phyloP scores from a whole-genome alignment of 2,888 invertebrate species.

The Philhelius pedissequus region DNA sequence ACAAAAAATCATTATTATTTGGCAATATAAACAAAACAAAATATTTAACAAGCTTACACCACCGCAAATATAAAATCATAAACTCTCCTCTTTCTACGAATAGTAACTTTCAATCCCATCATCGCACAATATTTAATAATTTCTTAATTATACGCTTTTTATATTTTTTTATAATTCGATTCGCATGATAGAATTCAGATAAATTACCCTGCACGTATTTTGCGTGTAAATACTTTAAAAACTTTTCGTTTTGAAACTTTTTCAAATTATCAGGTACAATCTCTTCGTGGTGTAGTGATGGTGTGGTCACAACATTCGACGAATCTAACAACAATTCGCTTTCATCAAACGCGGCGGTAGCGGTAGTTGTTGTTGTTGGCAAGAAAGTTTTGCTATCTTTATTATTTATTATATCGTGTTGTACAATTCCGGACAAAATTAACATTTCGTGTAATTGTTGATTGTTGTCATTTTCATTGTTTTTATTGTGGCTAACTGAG shows the following conservation, averaged over 20 bases:
- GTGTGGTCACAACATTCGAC: constrained; percentile 44
- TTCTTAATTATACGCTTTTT: constrained; percentile 71
- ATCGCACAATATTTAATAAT: constrained; percentile 63
- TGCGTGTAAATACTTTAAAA: constrained; percentile 76
- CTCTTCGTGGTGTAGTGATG: constrained; percentile 77
- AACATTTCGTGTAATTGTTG: constrained; percentile 62
- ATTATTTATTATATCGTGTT: constrained; percentile 7
- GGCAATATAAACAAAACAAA: background rate
- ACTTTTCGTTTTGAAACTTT: constrained; percentile 73
- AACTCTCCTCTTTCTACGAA: background rate
- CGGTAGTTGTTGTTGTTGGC: background rate
- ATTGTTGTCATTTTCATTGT: constrained; percentile 17
- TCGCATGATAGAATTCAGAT: constrained; percentile 75
- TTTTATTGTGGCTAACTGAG: constrained; percentile 19
- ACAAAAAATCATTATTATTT: background rate
- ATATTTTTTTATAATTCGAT: constrained; percentile 77
- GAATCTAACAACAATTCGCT: constrained; percentile 34
- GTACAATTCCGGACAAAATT: constrained; percentile 48
- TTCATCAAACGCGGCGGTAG: background rate
- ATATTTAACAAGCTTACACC: background rate
- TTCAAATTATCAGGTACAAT: constrained; percentile 75
- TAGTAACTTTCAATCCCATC: constrained; percentile 25
- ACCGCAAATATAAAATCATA: background rate
- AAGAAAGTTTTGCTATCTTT: constrained; percentile 18
- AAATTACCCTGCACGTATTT: constrained; percentile 77